Conservation (phyloP, 2,797 vertebrate species). For the Coregonus ussuriensis region DNA sequence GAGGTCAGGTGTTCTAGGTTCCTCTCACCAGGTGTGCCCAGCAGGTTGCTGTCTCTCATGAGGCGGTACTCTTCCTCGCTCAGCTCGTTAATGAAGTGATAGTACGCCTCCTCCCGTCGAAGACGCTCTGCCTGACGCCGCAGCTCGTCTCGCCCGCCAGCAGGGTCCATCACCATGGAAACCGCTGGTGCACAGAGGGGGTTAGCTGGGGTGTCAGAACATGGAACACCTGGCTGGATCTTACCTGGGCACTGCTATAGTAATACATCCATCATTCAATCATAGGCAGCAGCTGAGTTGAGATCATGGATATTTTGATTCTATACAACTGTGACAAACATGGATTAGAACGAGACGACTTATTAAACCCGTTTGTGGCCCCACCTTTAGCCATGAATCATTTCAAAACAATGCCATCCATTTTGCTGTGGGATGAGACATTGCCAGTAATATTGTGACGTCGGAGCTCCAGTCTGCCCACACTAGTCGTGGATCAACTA, state of each 20-base stretch:
- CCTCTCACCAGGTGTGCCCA: conserved; percentile 90
- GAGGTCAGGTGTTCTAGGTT: neutral
- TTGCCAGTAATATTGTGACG: conserved; percentile 14
- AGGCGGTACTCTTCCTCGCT: conserved; percentile 93
- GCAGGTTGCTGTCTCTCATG: conserved; percentile 93
- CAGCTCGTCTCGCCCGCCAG: conserved; percentile 84
- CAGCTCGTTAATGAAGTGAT: conserved; percentile 94
- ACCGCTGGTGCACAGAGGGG: conserved; percentile 63
- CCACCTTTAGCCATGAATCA: conserved; percentile 4
- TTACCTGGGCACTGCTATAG: conserved; percentile 1
- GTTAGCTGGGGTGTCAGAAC: conserved; percentile 28
- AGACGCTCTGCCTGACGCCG: conserved; percentile 92
- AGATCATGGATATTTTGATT: neutral
- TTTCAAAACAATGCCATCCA: conserved; percentile 54
- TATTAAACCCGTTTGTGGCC: neutral
- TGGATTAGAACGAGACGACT: neutral
- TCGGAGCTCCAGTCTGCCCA: too few relatives aligned
- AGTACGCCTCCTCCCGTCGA: conserved; percentile 93
- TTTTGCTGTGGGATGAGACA: conserved; percentile 56
- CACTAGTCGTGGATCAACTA: too few relatives aligned
- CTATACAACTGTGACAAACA: neutral
- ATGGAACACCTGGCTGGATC: neutral
- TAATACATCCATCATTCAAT: neutral
- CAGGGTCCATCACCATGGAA: conserved; percentile 83
- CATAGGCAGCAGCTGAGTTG: neutral